Evolutionary conservation across 2,888 invertebrate genomes (phyloP), one percentile per base, ranked within the genome.

Genomic region (Sialis lutaria): DNA sequence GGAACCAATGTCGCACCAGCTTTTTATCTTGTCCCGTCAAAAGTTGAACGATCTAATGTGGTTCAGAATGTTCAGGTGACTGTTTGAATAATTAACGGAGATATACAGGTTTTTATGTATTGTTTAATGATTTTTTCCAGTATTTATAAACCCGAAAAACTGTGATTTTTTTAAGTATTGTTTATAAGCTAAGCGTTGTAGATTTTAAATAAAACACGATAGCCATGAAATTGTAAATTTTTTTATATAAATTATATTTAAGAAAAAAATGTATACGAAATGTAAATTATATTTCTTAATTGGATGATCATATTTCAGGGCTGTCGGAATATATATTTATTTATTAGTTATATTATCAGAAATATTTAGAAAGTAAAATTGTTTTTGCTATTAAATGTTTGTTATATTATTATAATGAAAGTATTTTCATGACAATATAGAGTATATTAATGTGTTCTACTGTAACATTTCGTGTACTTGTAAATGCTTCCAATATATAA

Each of bases 21-120:
- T 30, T 93, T 92, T 69, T 92, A 92, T 67, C 70, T 93, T 55
- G 85, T 86, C 56, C 88, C 87, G 37, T 86, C 87, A 40, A 90
- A 89, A 69, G 87, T 92, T 50, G 92, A 92, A 64, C 82, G 84
- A 70, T 84, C 87, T 50, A 88, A 85, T 63, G 80, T 84, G 46
- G 87, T 89, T 45, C 86, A 89, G 62, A 90, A 89, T 63, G 81
- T 90, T 49, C 87, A 89, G 66, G 72, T 77, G 49, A 86, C 84
- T n/a, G 73, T 84, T 53, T 82, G 71, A 70, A 10, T 22, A 22
- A 22, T 22, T 22, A 22, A 22, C 22, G 22, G 22, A 22, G 22
- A 22, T 22, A 22, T 22, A 22, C 22, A 22, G 22, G 30, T 42
- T 8, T 42, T 12, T 22, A 42, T 30, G 5, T 42, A 7, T 31